Conservation (phyloP, 2,113 vertebrate species). For the Cyrtonyx montezumae region DNA sequence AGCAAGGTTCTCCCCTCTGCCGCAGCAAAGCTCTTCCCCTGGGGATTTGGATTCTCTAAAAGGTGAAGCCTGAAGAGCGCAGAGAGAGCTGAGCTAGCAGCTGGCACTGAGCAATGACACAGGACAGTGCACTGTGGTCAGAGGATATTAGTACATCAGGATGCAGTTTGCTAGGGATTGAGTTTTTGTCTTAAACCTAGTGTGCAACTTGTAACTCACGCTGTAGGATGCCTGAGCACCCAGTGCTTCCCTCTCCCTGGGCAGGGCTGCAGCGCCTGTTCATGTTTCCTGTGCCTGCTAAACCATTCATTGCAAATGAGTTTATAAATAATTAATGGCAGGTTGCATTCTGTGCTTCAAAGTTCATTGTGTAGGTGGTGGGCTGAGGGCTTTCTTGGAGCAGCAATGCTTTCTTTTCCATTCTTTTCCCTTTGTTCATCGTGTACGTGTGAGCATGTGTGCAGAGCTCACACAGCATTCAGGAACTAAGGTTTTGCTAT, state of each 20-base stretch:
- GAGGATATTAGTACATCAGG: background rate
- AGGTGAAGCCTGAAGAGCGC: background rate
- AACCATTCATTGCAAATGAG: constrained; percentile 56
- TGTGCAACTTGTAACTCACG: background rate
- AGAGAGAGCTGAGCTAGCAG: background rate
- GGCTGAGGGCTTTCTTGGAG: constrained; percentile 47
- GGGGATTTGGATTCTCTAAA: background rate
- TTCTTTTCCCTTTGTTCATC: background rate
- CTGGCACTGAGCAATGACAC: background rate
- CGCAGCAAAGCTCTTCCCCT: background rate
- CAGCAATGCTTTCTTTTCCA: background rate
- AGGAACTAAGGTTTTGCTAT: background rate
- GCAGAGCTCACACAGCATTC: background rate
- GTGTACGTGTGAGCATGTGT: background rate
- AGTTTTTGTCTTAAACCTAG: background rate
- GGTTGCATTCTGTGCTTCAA: constrained; percentile 38
- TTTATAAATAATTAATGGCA: constrained; percentile 61
- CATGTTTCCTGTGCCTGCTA: constrained; percentile 50
- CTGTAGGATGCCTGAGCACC: background rate
- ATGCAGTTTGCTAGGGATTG: background rate
- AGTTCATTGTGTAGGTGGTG: constrained; percentile 43
- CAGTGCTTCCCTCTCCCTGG: background rate
- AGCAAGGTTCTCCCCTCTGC: background rate
- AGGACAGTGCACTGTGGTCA: background rate
- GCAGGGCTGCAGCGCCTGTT: background rate